A percentile compares a stretch with the other conserved stretches of the same genome.
These are phyloP conservation scores for Axinella damicornis DNA, from an alignment of 37 sponge, comb jelly and placozoan genomes.

Conservation along the genomic window DNA sequence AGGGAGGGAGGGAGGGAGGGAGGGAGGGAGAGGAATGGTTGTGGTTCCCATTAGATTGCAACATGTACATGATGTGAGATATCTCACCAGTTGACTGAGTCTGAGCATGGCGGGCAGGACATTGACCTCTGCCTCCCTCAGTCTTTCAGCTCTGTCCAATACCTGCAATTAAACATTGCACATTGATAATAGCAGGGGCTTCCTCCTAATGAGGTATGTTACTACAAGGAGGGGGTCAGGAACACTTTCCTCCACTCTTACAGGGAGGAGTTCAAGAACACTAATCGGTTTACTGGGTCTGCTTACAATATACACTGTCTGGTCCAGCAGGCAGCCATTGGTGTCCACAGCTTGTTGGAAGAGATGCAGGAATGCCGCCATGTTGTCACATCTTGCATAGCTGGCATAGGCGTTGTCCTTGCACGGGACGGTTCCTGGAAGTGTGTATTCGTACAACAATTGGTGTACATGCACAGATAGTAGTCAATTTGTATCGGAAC, in stretches of 20 bases:
- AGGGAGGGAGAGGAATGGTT: neutral
- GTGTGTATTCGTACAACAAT: no score
- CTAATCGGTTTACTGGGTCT: no score
- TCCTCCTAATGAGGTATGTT: neutral
- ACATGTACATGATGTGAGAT: no score
- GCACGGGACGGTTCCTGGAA: no score
- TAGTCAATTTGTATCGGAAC: no score
- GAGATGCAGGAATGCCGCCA: slow-evolving; percentile 12
- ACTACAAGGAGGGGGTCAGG: no score
- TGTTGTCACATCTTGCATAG: slow-evolving; percentile 29
- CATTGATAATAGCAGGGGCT: neutral
- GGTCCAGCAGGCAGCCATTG: neutral
- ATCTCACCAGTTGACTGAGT: slow-evolving; percentile 42
- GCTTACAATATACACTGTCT: slow-evolving; percentile 48
- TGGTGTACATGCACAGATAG: no score
- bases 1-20: neutral
- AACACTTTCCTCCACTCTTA: no score
- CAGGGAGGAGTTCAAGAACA: no score
- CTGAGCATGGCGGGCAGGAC: slow-evolving; percentile 57
- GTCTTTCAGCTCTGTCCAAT: slow-evolving; percentile 59
- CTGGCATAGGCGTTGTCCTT: neutral
- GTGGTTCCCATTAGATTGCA: neutral
- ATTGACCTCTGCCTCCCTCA: slow-evolving; percentile 52
- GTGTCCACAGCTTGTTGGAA: neutral
- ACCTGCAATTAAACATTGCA: slow-evolving; percentile 49